These are phyloP conservation scores for Eubucco bourcierii DNA, from an alignment of 2,113 vertebrate genomes.

Conservation along the genomic window DNA sequence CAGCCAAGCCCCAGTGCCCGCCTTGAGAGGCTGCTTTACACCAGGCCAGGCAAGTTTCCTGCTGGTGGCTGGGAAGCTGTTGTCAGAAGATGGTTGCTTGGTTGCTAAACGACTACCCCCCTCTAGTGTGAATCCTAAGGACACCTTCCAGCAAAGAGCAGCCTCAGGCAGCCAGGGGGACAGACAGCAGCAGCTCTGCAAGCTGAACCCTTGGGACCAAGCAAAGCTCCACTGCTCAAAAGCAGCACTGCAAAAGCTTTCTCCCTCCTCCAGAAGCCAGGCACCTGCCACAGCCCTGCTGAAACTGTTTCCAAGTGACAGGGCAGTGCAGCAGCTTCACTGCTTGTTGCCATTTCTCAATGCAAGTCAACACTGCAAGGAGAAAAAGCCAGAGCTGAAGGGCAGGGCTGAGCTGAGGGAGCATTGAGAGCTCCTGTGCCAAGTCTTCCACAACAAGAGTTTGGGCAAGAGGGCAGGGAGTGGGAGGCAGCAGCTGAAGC, in stretches of 20 bases:
- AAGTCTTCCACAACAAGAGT: not conserved
- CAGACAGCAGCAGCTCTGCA: not conserved
- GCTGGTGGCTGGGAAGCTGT: not conserved
- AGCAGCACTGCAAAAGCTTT: not conserved
- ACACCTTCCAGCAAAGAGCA: not conserved
- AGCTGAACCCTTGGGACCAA: not conserved
- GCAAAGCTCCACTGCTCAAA: not conserved
- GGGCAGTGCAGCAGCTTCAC: not conserved
- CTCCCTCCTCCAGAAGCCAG: not conserved
- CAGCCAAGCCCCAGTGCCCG: not conserved
- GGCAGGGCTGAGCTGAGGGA: not conserved
- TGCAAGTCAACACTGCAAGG: not conserved
- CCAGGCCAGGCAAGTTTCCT: not conserved
- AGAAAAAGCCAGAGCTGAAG: not conserved
- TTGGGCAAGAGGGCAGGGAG: not conserved
- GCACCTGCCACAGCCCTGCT: accelerated
- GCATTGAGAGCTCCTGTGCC: accelerated
- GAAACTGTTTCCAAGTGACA: not conserved
- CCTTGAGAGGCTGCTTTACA: not conserved
- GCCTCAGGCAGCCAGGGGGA: not conserved
- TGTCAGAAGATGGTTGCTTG: slow-evolving; percentile 29
- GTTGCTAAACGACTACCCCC: slow-evolving; percentile 31
- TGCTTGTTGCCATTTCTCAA: not conserved
- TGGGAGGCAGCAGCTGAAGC: not conserved
- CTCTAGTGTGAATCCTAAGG: slow-evolving; percentile 32